Evolutionary conservation across 2,113 vertebrate genomes (phyloP).

Genomic region (Amia ocellicauda): DNA sequence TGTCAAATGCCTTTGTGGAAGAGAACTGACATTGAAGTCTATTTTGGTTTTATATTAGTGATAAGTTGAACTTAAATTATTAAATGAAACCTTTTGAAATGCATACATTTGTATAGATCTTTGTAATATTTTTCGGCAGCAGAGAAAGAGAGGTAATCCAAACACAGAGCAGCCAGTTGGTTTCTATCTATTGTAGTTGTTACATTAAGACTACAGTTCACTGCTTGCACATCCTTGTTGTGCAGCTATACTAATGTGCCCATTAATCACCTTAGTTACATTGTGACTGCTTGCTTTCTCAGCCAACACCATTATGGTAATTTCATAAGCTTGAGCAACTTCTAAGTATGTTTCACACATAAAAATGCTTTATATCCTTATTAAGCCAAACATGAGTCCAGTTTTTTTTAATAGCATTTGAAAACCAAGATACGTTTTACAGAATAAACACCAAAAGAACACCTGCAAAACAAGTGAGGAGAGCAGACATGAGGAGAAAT

Average conservation of each 20-base stretch:
- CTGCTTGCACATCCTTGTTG: not conserved
- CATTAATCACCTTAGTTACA: not conserved
- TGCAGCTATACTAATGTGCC: not conserved
- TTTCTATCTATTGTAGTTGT: too few species aligned
- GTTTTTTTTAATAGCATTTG: not conserved
- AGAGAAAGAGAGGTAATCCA: too few species aligned
- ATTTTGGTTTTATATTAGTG: too few species aligned
- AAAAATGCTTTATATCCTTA: not conserved
- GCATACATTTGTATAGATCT: too few species aligned
- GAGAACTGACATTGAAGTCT: too few species aligned
- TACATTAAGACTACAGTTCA: not conserved
- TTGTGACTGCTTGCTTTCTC: not conserved
- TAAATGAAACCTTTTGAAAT: too few species aligned
- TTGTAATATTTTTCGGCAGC: too few species aligned
- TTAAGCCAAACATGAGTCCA: not conserved
- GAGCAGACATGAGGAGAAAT: too few species aligned
- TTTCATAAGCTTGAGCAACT: not conserved
- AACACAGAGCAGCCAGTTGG: too few species aligned
- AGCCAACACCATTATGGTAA: not conserved
- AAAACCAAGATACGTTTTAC: not conserved
- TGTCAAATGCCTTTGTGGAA: too few species aligned
- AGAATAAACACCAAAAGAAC: not conserved
- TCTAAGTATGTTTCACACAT: not conserved
- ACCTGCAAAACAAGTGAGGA: too few species aligned
- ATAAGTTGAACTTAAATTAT: too few species aligned